phyloP scores from a whole-genome alignment of 2,113 vertebrate genomes.

The Cryptotis parvus region DNA sequence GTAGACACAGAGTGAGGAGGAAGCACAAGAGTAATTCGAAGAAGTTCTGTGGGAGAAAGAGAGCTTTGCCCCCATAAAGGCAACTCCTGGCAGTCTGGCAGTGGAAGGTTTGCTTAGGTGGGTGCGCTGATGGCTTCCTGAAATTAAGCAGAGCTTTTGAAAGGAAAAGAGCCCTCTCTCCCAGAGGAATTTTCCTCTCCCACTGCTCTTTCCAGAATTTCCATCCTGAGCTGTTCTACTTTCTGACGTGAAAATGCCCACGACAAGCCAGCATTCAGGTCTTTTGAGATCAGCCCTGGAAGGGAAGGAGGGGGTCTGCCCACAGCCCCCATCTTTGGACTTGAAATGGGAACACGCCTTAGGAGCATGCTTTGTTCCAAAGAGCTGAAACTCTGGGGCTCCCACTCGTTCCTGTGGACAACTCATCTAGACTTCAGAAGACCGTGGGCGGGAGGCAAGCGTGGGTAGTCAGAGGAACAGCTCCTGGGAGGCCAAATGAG shows the following conservation, averaged over 20 bases:
- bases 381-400: constrained; percentile 45
- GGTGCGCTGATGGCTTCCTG: background rate
- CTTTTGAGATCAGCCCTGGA: constrained; percentile 44
- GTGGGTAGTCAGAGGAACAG: constrained; percentile 63
- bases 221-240: background rate
- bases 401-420: constrained; percentile 77
- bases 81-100: background rate
- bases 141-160: background rate
- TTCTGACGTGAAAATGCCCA: background rate
- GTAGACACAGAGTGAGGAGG: background rate
- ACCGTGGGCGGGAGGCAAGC: constrained; percentile 60
- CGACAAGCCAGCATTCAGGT: background rate
- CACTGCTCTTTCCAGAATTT: background rate
- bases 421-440: constrained; percentile 68
- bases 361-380: constrained; percentile 59
- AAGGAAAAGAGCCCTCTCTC: constrained; percentile 19
- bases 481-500: constrained; percentile 72
- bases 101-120: background rate
- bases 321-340: constrained; percentile 36
- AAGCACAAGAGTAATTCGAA: constrained; percentile 45
- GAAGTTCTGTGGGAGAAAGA: background rate
- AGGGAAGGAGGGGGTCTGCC: constrained; percentile 20
- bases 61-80: background rate
- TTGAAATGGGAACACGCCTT: constrained; percentile 19
- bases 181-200: constrained; percentile 39